Conservation (phyloP, 2,888 invertebrate species). For the Hyles lineata region DNA sequence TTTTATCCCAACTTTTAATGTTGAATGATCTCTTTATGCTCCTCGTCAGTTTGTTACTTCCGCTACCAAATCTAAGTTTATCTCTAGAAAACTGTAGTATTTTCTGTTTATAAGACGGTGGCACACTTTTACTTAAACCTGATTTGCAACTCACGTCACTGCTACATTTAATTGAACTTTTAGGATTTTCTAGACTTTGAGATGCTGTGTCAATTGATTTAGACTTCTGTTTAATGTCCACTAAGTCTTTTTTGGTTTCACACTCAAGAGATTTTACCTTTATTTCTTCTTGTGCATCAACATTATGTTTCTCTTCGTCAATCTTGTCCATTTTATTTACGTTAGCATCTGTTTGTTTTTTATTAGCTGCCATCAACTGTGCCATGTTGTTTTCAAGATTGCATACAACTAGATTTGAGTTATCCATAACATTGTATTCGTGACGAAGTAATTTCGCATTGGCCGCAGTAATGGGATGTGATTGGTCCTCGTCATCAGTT, state of each 20-base stretch:
- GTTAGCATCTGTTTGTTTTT: constrained; percentile 62
- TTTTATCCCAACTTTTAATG: constrained; percentile 79
- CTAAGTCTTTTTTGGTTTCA: constrained; percentile 48
- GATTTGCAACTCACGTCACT: constrained; percentile 68
- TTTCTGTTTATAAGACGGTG: constrained; percentile 82
- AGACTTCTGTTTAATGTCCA: constrained; percentile 62
- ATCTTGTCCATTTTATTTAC: constrained; percentile 78
- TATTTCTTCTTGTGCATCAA: constrained; percentile 39
- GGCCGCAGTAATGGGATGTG: constrained; percentile 75
- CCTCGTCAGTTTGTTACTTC: constrained; percentile 76
- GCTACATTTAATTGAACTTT: constrained; percentile 74
- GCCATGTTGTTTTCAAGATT: constrained; percentile 82
- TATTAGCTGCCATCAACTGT: constrained; percentile 71
- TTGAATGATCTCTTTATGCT: constrained; percentile 81
- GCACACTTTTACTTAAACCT: constrained; percentile 80
- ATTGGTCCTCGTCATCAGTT: constrained; percentile 80
- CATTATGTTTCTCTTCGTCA: constrained; percentile 56
- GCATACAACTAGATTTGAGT: constrained; percentile 79
- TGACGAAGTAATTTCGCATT: constrained; percentile 78
- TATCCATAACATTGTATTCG: constrained; percentile 79
- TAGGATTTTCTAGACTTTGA: constrained; percentile 77
- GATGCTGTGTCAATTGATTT: constrained; percentile 76
- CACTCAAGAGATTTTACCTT: constrained; percentile 42
- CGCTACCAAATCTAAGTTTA: constrained; percentile 78
- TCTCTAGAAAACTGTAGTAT: constrained; percentile 79